Evolutionary conservation across 2,888 invertebrate species (phyloP).

Genomic region (Doris montereyensis): DNA sequence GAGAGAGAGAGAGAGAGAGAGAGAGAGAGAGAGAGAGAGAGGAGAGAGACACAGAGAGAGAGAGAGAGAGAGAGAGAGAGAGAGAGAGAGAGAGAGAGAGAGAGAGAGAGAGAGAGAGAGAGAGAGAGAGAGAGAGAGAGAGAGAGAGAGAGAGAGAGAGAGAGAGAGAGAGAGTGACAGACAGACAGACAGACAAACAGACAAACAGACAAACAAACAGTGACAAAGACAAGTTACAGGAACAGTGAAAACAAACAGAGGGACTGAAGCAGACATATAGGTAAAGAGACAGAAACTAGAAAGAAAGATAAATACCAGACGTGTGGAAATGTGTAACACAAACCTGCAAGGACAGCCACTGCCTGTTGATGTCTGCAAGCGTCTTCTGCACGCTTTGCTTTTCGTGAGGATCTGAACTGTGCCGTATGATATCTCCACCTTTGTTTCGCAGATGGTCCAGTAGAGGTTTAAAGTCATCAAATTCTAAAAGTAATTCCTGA

Average conservation of each 20-base stretch:
- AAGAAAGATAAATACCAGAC: background rate
- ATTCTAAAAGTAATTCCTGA: conserved; percentile 58
- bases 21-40: no score
- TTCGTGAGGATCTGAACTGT: conserved; percentile 56
- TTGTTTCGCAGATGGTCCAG: conserved; percentile 57
- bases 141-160: background rate
- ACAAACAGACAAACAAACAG: no score
- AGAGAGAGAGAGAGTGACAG: background rate
- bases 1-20: no score
- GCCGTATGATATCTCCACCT: conserved; percentile 60
- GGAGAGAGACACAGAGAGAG: background rate
- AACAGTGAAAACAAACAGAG: background rate
- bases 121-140: background rate
- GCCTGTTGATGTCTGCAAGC: conserved; percentile 56
- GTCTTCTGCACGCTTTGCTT: conserved; percentile 60
- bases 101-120: conserved; percentile 30
- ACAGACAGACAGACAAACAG: no score
- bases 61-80: background rate
- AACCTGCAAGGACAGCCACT: conserved; percentile 58
- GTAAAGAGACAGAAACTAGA: background rate
- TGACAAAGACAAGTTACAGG: background rate
- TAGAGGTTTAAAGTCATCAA: conserved; percentile 58
- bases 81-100: conserved; percentile 12
- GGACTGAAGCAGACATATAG: background rate
- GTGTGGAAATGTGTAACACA: background rate